Percentiles rank a stretch among this genome's conserved stretches.
Conservation (phyloP, 2,888 invertebrate genomes). For the Troglohyphantes excavatus region DNA sequence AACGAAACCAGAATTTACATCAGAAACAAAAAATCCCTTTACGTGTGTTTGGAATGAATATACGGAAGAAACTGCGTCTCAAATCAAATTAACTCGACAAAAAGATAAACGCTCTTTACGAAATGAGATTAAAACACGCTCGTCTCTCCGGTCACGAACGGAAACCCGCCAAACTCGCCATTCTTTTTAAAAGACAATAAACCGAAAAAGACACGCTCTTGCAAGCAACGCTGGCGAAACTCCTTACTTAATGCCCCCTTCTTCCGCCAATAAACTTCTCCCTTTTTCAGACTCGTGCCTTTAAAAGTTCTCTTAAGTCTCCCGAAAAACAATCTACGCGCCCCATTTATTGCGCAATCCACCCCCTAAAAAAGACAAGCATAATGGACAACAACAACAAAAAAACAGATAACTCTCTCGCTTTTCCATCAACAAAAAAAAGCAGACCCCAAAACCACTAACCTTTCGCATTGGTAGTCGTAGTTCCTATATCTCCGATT, state of each 20-base stretch:
- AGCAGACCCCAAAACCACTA: neutral
- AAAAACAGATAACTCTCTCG: neutral
- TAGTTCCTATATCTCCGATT: conserved; percentile 33
- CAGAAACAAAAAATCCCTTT: too few species aligned
- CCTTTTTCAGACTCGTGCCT: conserved; percentile 15
- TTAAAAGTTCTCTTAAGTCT: conserved; percentile 32
- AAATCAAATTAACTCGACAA: too few species aligned
- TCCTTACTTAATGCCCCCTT: conserved; percentile 45
- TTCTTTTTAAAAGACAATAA: neutral
- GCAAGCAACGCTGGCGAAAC: conserved; percentile 23
- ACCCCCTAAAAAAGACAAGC: conserved; percentile 10
- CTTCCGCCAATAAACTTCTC: conserved; percentile 60
- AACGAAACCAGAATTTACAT: too few species aligned
- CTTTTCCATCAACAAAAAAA: too few species aligned
- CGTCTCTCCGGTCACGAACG: too few species aligned
- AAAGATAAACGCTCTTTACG: too few species aligned
- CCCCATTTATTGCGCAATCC: conserved; percentile 46
- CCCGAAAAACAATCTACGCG: conserved; percentile 24
- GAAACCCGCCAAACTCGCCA: too few species aligned
- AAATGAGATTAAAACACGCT: too few species aligned
- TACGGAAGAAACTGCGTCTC: too few species aligned
- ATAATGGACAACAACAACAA: conserved; percentile 25
- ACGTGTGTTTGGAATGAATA: too few species aligned
- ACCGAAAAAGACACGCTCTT: conserved; percentile 20
- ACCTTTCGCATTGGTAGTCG: conserved; percentile 6